Evolutionary conservation across 2,113 vertebrate species (phyloP), one percentile per base, ranked within the genome.

Genomic region (Tiliqua scincoides): DNA sequence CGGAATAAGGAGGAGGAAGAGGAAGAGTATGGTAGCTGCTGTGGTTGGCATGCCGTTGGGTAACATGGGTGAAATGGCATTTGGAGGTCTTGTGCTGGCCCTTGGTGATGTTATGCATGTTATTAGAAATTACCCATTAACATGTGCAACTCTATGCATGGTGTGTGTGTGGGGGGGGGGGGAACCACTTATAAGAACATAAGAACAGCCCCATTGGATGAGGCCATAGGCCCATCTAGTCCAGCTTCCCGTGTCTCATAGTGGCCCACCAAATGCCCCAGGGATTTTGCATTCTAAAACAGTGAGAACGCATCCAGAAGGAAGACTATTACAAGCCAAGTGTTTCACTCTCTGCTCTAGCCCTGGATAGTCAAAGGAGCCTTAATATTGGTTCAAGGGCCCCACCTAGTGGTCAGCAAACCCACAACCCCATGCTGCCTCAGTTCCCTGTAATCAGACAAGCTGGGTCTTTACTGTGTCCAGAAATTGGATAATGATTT

Each of bases 361-460:
- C 57, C 7, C 52, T 54, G 15, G 15, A 35, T 2, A 18, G 68
- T n/a, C 21, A 7, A 14, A 79, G 25, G 5, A 80, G 21, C 43
- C 27, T 12, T 63, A 72, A 71, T 27, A 43, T 30, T 81, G 77
- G 57, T 72, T 82, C 59, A 67, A 84, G 75, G 6, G 8, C 12
- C 14, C 82, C 87, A 72, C 54, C 87, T 88, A 21, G 32, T 73
- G 87, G 70, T 20, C 61, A 79, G 15, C 27, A 40, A 7, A 11
- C 30, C 32, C 15, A 3, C 23, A 35, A 35, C 0, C 8, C 10
- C 35, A 57, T 0, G 2, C 65, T 57, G 2, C 14, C 48, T 68
- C 14, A 0, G 5, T 35, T 57, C 70, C 59, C 18, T 23, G 7
- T 68, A 32, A 35, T 21, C 3, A 71, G 37, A 82, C 6, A 23